Evolutionary conservation across 2,113 vertebrate genomes (phyloP).

Genomic region (Oncorhynchus masou): DNA sequence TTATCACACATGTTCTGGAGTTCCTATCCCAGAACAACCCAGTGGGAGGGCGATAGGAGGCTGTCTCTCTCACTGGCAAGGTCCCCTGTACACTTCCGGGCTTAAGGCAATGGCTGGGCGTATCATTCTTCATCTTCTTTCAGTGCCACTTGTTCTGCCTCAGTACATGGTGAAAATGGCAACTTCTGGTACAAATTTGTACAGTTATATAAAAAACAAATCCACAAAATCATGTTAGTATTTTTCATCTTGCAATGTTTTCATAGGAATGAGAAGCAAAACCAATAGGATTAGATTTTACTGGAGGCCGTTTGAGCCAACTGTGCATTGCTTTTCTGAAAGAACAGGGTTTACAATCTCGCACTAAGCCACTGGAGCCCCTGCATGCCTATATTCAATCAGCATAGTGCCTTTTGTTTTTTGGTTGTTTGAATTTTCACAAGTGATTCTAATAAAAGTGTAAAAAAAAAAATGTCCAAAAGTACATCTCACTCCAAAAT

Average conservation of each 20-base stretch:
- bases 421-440: constrained; percentile 13
- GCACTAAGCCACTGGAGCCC: constrained; percentile 24
- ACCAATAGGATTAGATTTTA: constrained; percentile 27
- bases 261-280: constrained; percentile 44
- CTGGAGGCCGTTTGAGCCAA: constrained; percentile 30
- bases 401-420: constrained; percentile 24
- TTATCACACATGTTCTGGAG: constrained; percentile 62
- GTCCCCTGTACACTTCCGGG: constrained; percentile 12
- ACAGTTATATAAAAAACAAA: background rate
- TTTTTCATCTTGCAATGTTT: background rate
- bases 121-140: constrained; percentile 11
- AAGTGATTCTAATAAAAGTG: constrained; percentile 32
- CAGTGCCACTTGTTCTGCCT: constrained; percentile 2
- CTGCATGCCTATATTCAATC: constrained; percentile 3
- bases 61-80: constrained; percentile 8
- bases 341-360: constrained; percentile 33
- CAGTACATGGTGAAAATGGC: background rate
- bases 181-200: background rate
- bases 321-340: constrained; percentile 32
- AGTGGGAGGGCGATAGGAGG: constrained; percentile 33
- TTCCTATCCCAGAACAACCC: constrained; percentile 22
- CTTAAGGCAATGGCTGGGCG: constrained; percentile 24
- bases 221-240: background rate
- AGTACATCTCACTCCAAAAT: no score
- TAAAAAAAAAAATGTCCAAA: no score